Percentiles rank a stretch among this genome's conserved stretches.
phyloP scores from a whole-genome alignment of 2,797 vertebrate genomes.

The Labeo calbasu region DNA sequence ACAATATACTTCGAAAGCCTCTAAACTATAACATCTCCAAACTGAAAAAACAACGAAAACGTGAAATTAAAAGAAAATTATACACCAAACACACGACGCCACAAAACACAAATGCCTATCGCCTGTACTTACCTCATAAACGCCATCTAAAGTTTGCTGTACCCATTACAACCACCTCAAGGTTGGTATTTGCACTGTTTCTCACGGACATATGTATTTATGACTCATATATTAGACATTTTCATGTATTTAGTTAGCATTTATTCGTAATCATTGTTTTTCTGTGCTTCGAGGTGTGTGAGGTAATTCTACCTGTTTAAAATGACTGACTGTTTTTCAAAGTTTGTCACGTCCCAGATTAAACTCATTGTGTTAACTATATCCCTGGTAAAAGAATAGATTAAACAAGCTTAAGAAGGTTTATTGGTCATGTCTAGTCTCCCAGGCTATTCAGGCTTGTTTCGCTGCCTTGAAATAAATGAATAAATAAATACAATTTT shows the following conservation, averaged over 20 bases:
- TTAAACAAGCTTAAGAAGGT: neutral
- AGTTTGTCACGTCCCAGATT: neutral
- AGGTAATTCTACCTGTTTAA: neutral
- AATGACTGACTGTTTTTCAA: neutral
- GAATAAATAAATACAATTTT: no score
- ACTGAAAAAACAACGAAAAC: neutral
- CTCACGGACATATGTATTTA: neutral
- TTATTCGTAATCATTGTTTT: neutral
- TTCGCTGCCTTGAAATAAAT: neutral
- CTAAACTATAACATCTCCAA: neutral
- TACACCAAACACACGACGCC: neutral
- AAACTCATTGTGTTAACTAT: neutral
- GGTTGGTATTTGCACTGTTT: neutral
- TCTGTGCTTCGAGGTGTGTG: neutral
- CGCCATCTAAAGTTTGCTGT: neutral
- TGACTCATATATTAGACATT: neutral
- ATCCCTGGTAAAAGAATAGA: neutral
- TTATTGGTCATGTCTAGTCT: neutral
- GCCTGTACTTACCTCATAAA: neutral
- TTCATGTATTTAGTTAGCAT: neutral
- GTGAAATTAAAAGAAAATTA: neutral
- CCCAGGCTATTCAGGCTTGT: neutral
- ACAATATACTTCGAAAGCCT: neutral
- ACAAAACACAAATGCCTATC: neutral
- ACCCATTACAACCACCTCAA: neutral